These are phyloP conservation scores for Sesia bembeciformis DNA, from an alignment of 2,888 invertebrate species.

Conservation along the genomic window DNA sequence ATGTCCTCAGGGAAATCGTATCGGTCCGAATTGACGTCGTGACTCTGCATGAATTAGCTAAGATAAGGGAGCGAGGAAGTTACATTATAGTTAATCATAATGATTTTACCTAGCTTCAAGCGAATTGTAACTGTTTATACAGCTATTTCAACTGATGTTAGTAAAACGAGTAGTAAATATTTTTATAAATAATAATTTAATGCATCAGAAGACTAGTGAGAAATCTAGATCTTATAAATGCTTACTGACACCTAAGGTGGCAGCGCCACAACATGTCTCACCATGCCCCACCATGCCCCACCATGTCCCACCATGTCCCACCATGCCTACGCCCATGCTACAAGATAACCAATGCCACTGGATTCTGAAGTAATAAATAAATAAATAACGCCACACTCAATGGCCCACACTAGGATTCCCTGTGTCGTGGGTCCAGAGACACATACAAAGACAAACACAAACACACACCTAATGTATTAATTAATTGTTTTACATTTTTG, in stretches of 20 bases:
- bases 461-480: too few species aligned
- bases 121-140: neutral
- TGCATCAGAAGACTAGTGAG: neutral
- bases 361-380: too few species aligned
- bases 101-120: neutral
- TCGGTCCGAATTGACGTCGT: slow-evolving; percentile 39
- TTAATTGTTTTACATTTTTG: too few species aligned
- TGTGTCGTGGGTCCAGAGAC: too few species aligned
- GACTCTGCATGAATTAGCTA: slow-evolving; percentile 38
- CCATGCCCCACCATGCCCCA: too few species aligned
- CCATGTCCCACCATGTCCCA: too few species aligned
- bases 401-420: too few species aligned
- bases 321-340: too few species aligned
- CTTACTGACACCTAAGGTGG: neutral
- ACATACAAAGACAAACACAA: too few species aligned
- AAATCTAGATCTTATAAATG: neutral
- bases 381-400: too few species aligned
- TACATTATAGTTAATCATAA: neutral
- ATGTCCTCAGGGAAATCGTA: slow-evolving; percentile 56
- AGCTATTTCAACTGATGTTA: neutral
- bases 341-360: too few species aligned
- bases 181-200: neutral
- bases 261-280: neutral
- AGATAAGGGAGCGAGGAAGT: neutral
- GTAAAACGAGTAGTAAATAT: neutral